Evolutionary conservation across 2,888 invertebrate species (phyloP).

Genomic region (Iselma pallidipennis): DNA sequence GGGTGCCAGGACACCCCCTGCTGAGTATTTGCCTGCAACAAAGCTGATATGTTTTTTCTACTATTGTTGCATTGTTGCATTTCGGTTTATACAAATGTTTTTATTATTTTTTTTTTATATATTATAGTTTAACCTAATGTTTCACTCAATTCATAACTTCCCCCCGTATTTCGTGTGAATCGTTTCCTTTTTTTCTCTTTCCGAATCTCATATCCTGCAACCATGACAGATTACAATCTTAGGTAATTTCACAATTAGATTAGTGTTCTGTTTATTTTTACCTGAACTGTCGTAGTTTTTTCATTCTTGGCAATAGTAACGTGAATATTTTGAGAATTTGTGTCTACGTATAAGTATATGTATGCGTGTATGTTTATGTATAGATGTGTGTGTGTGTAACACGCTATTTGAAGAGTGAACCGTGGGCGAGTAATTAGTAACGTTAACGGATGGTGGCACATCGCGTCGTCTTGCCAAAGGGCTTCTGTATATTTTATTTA

Average conservation of each 20-base stretch:
- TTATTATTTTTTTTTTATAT: neutral
- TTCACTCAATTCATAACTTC: neutral
- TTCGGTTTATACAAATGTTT: slow-evolving; percentile 2
- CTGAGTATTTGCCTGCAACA: neutral
- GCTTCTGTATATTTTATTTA: slow-evolving; percentile 5
- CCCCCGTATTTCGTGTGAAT: neutral
- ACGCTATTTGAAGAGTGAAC: slow-evolving; percentile 6
- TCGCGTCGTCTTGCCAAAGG: slow-evolving; percentile 20
- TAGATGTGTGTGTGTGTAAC: neutral
- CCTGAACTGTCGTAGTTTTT: neutral
- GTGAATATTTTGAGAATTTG: neutral
- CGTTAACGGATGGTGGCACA: slow-evolving; percentile 43
- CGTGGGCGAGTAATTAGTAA: slow-evolving; percentile 45
- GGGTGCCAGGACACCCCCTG: neutral
- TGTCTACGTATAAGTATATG: too few relatives aligned
- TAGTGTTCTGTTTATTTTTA: neutral
- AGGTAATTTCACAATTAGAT: neutral
- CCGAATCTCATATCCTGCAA: neutral
- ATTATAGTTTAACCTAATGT: neutral
- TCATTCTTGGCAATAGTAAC: neutral
- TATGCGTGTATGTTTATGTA: too few relatives aligned
- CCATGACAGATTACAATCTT: neutral
- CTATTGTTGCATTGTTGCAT: neutral
- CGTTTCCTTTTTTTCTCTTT: neutral
- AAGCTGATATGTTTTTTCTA: neutral